phyloP scores from a whole-genome alignment of 2,797 vertebrate species.

The Halcyon smyrnensis region DNA sequence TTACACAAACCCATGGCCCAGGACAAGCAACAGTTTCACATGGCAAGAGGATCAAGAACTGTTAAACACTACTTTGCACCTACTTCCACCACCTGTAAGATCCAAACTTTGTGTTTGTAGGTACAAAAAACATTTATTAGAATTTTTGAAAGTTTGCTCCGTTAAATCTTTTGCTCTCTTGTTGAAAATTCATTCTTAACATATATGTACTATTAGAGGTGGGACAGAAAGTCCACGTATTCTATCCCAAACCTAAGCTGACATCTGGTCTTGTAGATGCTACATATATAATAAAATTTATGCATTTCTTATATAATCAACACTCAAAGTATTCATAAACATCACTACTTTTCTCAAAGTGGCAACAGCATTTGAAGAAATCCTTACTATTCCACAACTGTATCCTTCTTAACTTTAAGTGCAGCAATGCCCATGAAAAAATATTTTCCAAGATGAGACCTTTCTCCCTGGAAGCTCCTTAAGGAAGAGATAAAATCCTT shows the following conservation, averaged over 20 bases:
- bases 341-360: background rate
- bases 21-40: background rate
- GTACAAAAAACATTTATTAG: background rate
- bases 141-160: background rate
- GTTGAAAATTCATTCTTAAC: background rate
- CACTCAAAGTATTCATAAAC: background rate
- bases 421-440: background rate
- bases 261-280: background rate
- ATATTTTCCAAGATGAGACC: background rate
- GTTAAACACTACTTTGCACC: background rate
- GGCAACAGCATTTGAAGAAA: background rate
- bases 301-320: background rate
- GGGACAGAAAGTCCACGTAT: background rate
- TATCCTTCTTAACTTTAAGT: background rate
- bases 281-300: background rate
- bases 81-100: background rate
- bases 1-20: background rate
- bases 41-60: background rate
- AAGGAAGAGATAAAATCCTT: conserved; percentile 22
- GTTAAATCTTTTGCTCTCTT: background rate
- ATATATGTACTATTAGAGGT: background rate
- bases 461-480: background rate
- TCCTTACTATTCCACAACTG: background rate
- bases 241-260: background rate
- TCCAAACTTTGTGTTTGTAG: background rate